These are phyloP conservation scores for Drosophila mayri DNA, from an alignment of 1,140 invertebrate species.

Conservation along the genomic window DNA sequence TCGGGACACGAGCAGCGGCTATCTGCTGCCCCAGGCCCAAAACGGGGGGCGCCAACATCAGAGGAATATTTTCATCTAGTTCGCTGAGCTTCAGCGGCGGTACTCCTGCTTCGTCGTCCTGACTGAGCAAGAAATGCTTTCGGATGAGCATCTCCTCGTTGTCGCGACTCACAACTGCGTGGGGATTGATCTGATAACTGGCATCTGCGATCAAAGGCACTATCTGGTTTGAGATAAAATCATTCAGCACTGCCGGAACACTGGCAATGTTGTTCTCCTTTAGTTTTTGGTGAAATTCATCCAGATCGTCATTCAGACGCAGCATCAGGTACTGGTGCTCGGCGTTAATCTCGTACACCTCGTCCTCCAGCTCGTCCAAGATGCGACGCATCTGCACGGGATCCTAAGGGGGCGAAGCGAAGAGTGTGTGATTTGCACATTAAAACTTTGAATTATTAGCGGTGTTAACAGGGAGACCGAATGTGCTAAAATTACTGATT, in stretches of 20 bases:
- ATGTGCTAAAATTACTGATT: conserved; percentile 6
- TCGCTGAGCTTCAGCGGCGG: conserved; percentile 69
- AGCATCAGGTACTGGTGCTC: conserved; percentile 75
- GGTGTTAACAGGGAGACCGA: neutral
- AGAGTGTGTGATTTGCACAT: conserved; percentile 13
- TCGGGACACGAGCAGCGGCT: conserved; percentile 4
- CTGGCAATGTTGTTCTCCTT: conserved; percentile 54
- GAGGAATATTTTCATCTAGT: conserved; percentile 60
- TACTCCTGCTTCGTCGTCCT: conserved; percentile 63
- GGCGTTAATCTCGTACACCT: conserved; percentile 80
- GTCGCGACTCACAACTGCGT: conserved; percentile 57
- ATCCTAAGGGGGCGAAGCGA: conserved; percentile 50
- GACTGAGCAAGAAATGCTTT: conserved; percentile 69
- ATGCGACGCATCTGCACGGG: conserved; percentile 78
- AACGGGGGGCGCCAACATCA: conserved; percentile 44
- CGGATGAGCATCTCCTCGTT: conserved; percentile 79
- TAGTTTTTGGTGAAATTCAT: conserved; percentile 63
- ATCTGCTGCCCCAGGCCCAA: conserved; percentile 25
- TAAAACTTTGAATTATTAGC: neutral
- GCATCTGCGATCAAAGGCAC: conserved; percentile 68
- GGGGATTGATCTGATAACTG: conserved; percentile 57
- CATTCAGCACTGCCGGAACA: conserved; percentile 54
- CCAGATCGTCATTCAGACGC: conserved; percentile 62
- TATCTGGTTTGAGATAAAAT: conserved; percentile 64
- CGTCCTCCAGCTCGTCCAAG: conserved; percentile 75